Evolutionary conservation across 2,113 vertebrate genomes (phyloP).

Genomic region (Oreochromis spilurus): DNA sequence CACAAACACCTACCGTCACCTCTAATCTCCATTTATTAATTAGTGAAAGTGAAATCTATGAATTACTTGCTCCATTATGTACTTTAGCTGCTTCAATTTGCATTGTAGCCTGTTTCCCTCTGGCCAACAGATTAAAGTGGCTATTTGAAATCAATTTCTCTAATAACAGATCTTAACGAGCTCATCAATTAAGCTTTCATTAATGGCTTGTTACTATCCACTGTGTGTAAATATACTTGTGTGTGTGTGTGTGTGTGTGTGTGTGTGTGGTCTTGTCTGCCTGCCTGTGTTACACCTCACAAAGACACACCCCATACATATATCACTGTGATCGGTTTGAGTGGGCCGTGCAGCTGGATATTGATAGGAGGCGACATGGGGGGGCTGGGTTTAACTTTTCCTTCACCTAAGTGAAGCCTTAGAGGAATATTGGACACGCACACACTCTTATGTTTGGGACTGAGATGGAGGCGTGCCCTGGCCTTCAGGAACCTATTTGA

Average conservation of each 20-base stretch:
- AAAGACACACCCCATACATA: constrained; percentile 21
- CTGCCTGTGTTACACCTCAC: constrained; percentile 16
- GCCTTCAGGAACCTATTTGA: constrained; percentile 62
- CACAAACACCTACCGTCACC: neutral
- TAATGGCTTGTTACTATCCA: constrained; percentile 87
- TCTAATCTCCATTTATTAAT: constrained; percentile 88
- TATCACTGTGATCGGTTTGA: constrained; percentile 39
- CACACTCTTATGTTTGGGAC: neutral
- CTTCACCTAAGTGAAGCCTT: constrained; percentile 53
- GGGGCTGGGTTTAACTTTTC: constrained; percentile 58
- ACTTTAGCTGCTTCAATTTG: constrained; percentile 85
- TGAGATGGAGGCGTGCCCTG: constrained; percentile 12
- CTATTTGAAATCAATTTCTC: constrained; percentile 99
- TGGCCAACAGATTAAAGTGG: constrained; percentile 90
- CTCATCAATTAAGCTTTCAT: constrained; percentile 99
- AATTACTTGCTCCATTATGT: constrained; percentile 99
- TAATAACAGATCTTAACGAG: constrained; percentile 99
- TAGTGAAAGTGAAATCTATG: constrained; percentile 92
- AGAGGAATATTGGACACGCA: constrained; percentile 60
- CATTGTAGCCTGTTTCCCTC: constrained; percentile 77
- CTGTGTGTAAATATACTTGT: constrained; percentile 30
- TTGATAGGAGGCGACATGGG: constrained; percentile 76
- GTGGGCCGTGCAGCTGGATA: constrained; percentile 3
- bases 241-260: neutral
- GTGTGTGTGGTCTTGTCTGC: neutral